phyloP scores from a whole-genome alignment of 1,140 invertebrate species.

The Bombus impatiens region DNA sequence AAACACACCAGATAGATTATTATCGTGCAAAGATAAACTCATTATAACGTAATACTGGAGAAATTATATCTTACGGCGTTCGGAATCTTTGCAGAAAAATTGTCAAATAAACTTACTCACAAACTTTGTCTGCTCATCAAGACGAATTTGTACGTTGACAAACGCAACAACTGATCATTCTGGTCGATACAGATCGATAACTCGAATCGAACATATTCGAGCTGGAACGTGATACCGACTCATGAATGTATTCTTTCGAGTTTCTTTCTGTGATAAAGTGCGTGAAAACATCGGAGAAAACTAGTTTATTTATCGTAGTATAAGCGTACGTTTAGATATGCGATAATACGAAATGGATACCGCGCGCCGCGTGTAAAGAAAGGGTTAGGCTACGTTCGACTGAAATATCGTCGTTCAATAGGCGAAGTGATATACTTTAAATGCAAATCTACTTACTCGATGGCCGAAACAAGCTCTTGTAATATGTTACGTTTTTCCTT shows the following conservation, averaged over 20 bases:
- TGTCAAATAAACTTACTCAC: neutral
- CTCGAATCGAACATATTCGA: neutral
- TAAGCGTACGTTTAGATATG: conserved; percentile 14
- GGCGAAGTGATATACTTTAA: neutral
- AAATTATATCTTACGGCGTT: no score
- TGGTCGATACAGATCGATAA: neutral
- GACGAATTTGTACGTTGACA: neutral
- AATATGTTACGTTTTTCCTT: no score
- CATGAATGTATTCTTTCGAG: conserved; percentile 55
- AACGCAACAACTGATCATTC: neutral
- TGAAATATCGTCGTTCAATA: neutral
- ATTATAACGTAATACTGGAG: neutral
- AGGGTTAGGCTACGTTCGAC: conserved; percentile 20
- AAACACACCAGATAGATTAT: neutral
- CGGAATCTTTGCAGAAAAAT: neutral
- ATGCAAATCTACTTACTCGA: conserved; percentile 29
- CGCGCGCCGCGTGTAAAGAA: conserved; percentile 34
- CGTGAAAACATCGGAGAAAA: conserved; percentile 58
- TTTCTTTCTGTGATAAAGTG: conserved; percentile 8
- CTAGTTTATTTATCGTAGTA: conserved; percentile 56
- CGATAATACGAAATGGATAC: conserved; percentile 13
- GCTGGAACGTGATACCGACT: conserved; percentile 3
- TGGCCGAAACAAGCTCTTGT: neutral
- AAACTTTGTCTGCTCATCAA: neutral
- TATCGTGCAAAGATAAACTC: conserved; percentile 3